A percentile compares a stretch with the other conserved stretches of the same genome.
Evolutionary conservation across 2,888 invertebrate genomes (phyloP).

Genomic region (Ornithoptera alexandrae): DNA sequence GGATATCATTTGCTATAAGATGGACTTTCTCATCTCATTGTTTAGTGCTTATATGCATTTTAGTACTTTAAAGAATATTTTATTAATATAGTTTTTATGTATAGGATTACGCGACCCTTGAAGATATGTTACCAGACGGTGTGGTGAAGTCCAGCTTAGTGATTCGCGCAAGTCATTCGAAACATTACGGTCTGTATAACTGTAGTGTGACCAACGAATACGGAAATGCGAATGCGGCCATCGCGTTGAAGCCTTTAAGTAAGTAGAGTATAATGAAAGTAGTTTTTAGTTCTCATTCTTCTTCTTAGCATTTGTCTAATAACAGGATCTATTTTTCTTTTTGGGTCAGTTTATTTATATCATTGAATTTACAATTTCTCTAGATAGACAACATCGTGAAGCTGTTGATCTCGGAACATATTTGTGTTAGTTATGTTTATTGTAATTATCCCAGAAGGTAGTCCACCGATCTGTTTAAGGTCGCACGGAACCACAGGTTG

Average conservation of each 20-base stretch:
- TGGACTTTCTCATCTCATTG: not conserved
- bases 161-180: conserved; percentile 89
- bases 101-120: conserved; percentile 85
- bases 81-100: conserved; percentile 31
- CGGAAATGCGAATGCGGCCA: conserved; percentile 91
- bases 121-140: conserved; percentile 86
- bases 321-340: too few relatives aligned
- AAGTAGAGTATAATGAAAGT: conserved; percentile 63
- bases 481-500: too few relatives aligned
- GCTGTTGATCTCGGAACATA: too few relatives aligned
- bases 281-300: too few relatives aligned
- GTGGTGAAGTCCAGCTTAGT: conserved; percentile 89
- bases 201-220: conserved; percentile 95
- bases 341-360: too few relatives aligned
- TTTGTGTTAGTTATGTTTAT: too few relatives aligned
- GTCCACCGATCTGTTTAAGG: too few relatives aligned
- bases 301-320: too few relatives aligned
- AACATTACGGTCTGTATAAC: conserved; percentile 95
- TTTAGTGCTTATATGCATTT: not conserved
- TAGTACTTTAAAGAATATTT: not conserved
- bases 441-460: too few relatives aligned
- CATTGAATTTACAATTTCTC: too few relatives aligned
- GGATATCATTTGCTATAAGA: not conserved
- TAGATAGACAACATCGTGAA: too few relatives aligned
- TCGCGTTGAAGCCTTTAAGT: conserved; percentile 93